Base-by-base conservation (phyloP, 2,888 invertebrate species). In the Spisula subtruncata region DNA sequence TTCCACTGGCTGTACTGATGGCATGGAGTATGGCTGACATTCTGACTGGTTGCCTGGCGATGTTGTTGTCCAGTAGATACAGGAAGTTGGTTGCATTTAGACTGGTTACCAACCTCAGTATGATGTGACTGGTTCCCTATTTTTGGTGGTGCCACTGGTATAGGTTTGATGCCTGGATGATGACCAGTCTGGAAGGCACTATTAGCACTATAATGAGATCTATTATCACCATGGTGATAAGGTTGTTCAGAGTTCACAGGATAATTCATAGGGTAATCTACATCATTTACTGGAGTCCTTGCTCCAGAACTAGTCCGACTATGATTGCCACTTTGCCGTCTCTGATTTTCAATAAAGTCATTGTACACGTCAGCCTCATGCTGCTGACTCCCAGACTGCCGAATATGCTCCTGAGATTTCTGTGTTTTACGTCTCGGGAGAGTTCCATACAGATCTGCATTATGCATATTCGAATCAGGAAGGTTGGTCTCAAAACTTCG, bases 401-500 rank as follows among this genome's bases (percentile, higher is more conserved):
- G 20, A 88, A 89, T n/a, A 93, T 94, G 75, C 87, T 93, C 90
- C 83, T 91, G 89, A 84, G 92, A 86, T 90, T 93, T 91, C 88
- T 92, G 66, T 82, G 92, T 91, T 90, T 93, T 91, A 85, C 94
- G 92, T 54, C 95, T 86, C 10, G 95, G 95, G 71, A 95, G 88
- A 18, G 95, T 94, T 71, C 94, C 95, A 89, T 95, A 95, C 85
- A 94, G 90, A 88, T 95, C 95, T 14, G 93, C 92, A 82, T 90
- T 92, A 35, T 88, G 90, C 32, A 35, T 79, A 87, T 71, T 75
- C 8, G 75, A 35, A n/a, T 88, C 88, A 16, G 92, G 88, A 81
- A 88, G 48, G 51, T 88, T 90, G 0, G 87, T 90, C 25, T 92
- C 92, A 79, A 92, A 92, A 84, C 92, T 91, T 71, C 87, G 86